Conservation (phyloP, 2,888 invertebrate species). For the Tipula confusa region DNA sequence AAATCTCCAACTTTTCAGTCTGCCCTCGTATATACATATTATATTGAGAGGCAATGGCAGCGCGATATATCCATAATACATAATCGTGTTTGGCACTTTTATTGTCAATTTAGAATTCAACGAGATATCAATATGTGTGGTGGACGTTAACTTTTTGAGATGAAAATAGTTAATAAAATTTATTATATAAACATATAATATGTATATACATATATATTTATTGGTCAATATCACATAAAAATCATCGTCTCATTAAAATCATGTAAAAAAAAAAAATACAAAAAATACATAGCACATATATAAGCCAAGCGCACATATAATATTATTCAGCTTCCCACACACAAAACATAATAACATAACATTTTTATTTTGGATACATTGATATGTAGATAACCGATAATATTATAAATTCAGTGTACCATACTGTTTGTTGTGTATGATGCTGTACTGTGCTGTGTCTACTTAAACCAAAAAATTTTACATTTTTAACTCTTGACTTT, state of each 20-base stretch:
- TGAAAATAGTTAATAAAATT: neutral
- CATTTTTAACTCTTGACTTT: slow-evolving; percentile 7
- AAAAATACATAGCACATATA: neutral
- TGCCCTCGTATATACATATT: no score
- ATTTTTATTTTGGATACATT: neutral
- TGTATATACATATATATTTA: neutral
- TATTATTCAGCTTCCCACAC: neutral
- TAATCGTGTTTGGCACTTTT: neutral
- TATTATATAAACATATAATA: neutral
- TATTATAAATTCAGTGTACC: neutral
- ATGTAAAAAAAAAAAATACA: neutral
- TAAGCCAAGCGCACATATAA: neutral
- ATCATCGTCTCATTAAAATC: slow-evolving; percentile 3
- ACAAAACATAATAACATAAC: neutral
- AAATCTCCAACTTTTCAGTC: no score
- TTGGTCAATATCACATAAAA: slow-evolving; percentile 3
- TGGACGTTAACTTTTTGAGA: neutral
- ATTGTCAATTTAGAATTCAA: neutral
- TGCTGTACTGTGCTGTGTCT: neutral
- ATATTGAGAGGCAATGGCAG: neutral
- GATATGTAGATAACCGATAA: neutral
- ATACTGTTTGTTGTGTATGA: neutral
- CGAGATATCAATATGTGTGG: neutral
- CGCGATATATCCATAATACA: neutral
- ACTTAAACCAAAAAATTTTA: neutral